These are phyloP conservation scores for Sicus ferrugineus DNA, from an alignment of 2,888 invertebrate species.

Conservation along the genomic window DNA sequence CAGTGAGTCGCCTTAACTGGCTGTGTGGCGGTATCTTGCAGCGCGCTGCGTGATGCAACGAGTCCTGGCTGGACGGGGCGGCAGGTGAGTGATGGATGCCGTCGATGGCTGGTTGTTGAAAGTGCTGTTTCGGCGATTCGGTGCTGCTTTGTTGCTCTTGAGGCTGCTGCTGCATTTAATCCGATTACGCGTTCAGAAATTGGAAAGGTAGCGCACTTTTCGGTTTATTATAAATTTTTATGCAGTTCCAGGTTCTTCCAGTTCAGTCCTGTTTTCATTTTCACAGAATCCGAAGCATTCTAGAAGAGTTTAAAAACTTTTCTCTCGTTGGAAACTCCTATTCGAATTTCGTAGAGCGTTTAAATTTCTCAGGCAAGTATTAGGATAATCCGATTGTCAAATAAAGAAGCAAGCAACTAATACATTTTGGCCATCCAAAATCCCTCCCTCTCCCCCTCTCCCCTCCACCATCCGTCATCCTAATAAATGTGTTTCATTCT, in stretches of 20 bases:
- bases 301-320: too few relatives aligned
- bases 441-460: not conserved
- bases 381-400: constrained; percentile 2
- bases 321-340: too few relatives aligned
- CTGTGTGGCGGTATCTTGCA: not conserved
- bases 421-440: not conserved
- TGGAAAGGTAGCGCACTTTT: not conserved
- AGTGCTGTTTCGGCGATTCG: not conserved
- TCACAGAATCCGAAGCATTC: not conserved
- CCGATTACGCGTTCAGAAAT: constrained; percentile 18
- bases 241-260: not conserved
- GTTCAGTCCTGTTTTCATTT: not conserved
- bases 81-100: not conserved
- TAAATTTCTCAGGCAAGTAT: constrained; percentile 12
- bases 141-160: not conserved
- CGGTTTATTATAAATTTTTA: not conserved
- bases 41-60: not conserved
- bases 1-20: not conserved
- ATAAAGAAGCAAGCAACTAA: constrained; percentile 4
- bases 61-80: not conserved
- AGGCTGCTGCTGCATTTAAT: constrained; percentile 18
- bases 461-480: not conserved
- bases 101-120: not conserved
- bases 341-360: too few relatives aligned
- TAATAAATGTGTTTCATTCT: not conserved